Evolutionary conservation across 2,888 invertebrate species (phyloP).

Genomic region (Osedax frankpressi): DNA sequence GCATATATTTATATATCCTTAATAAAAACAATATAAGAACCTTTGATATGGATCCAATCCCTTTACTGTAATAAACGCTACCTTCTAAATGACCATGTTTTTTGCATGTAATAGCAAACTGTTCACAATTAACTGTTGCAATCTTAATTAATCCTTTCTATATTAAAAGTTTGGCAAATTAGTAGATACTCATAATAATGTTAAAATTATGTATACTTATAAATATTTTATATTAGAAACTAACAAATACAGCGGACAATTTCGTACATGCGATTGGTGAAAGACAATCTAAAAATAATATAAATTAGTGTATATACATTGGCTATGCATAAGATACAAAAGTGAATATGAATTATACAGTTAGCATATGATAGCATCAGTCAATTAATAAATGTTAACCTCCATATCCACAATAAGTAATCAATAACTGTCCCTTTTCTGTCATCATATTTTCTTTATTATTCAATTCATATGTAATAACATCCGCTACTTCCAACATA

Average conservation of each 20-base stretch:
- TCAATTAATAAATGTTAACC: not conserved
- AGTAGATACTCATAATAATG: not conserved
- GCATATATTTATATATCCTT: not conserved
- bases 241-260: not conserved
- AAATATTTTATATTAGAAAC: not conserved
- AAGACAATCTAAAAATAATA: not conserved
- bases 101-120: not conserved
- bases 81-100: not conserved
- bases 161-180: not conserved
- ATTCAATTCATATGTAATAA: not conserved
- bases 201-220: not conserved
- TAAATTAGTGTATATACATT: not conserved
- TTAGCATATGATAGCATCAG: not conserved
- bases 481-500: not conserved
- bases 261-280: not conserved
- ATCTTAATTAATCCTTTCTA: not conserved
- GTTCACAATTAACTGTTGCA: not conserved
- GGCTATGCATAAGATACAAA: too few species aligned
- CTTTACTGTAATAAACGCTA: not conserved
- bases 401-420: not conserved
- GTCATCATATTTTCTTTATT: not conserved
- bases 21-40: not conserved
- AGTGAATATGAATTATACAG: not conserved
- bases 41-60: not conserved
- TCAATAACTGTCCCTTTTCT: not conserved